phyloP scores from a whole-genome alignment of 1,140 invertebrate genomes.

The Reticulitermes speratus region DNA sequence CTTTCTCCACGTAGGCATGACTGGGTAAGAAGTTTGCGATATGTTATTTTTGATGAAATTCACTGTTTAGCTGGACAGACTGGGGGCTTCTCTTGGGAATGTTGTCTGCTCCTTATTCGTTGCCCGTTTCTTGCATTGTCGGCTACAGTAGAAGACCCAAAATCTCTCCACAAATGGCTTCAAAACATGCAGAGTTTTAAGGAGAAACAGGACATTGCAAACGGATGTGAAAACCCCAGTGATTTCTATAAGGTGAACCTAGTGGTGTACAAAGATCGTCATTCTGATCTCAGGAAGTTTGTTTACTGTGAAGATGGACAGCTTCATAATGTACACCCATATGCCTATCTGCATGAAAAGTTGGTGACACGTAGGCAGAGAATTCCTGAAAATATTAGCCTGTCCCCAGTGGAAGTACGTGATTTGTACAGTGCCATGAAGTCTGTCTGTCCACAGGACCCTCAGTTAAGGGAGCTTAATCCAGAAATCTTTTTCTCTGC shows the following conservation, averaged over 20 bases:
- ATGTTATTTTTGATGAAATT: slow-evolving; percentile 40
- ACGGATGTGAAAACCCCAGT: not conserved
- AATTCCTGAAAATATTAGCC: slow-evolving; percentile 34
- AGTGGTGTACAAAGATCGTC: slow-evolving; percentile 35
- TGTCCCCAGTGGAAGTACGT: slow-evolving; percentile 36
- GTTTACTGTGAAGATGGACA: slow-evolving; percentile 33
- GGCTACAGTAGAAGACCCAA: slow-evolving; percentile 37
- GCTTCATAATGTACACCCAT: slow-evolving; percentile 36
- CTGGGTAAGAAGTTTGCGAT: slow-evolving; percentile 36
- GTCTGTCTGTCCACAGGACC: not conserved
- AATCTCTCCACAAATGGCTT: slow-evolving; percentile 36
- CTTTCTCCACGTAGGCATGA: slow-evolving; percentile 35
- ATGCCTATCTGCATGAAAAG: slow-evolving; percentile 25
- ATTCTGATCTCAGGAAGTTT: slow-evolving; percentile 37
- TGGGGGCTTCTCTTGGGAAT: slow-evolving; percentile 37
- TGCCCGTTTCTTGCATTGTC: slow-evolving; percentile 39
- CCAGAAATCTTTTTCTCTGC: slow-evolving; percentile 27
- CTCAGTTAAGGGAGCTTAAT: not conserved
- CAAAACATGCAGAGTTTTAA: slow-evolving; percentile 37
- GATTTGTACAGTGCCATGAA: slow-evolving; percentile 37
- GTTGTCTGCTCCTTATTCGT: slow-evolving; percentile 35
- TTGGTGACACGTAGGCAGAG: slow-evolving; percentile 25
- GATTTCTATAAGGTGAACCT: slow-evolving; percentile 35
- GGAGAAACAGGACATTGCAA: slow-evolving; percentile 27
- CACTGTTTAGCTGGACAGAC: slow-evolving; percentile 37